These are phyloP conservation scores for Oedothorax gibbosus DNA, from an alignment of 1,140 invertebrate genomes.

Conservation along the genomic window DNA sequence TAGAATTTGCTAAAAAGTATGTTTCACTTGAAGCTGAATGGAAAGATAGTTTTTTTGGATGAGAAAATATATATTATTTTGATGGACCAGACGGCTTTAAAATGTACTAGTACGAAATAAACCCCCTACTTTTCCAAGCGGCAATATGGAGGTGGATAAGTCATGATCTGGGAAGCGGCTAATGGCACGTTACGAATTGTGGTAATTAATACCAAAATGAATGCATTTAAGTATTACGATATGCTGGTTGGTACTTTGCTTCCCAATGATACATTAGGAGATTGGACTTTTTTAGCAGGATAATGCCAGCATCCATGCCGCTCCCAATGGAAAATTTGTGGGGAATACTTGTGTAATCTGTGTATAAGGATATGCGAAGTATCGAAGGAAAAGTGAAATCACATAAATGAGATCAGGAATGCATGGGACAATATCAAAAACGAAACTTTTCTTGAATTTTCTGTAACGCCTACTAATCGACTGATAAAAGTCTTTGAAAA, in stretches of 20 bases:
- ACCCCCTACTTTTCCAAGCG: background rate
- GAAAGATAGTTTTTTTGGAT: background rate
- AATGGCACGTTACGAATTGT: background rate
- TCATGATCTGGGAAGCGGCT: background rate
- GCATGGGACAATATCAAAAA: background rate
- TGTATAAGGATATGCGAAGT: background rate
- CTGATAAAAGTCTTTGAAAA: background rate
- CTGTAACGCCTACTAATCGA: background rate
- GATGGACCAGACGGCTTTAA: background rate
- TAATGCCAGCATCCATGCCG: background rate
- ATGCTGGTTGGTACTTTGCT: background rate
- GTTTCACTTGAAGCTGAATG: background rate
- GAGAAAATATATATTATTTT: background rate
- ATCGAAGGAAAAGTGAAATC: background rate
- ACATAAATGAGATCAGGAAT: constrained; percentile 22
- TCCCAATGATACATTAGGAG: too few relatives aligned
- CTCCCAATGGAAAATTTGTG: background rate
- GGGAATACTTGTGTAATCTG: constrained; percentile 1
- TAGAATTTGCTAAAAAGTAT: constrained; percentile 4
- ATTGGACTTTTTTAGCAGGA: background rate
- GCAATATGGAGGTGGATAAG: background rate
- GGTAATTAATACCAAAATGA: constrained; percentile 22
- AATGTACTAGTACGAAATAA: background rate
- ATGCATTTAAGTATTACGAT: background rate
- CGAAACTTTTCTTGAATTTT: background rate